Evolutionary conservation across 1,140 invertebrate genomes (phyloP).

Genomic region (Euwallacea fornicatus): DNA sequence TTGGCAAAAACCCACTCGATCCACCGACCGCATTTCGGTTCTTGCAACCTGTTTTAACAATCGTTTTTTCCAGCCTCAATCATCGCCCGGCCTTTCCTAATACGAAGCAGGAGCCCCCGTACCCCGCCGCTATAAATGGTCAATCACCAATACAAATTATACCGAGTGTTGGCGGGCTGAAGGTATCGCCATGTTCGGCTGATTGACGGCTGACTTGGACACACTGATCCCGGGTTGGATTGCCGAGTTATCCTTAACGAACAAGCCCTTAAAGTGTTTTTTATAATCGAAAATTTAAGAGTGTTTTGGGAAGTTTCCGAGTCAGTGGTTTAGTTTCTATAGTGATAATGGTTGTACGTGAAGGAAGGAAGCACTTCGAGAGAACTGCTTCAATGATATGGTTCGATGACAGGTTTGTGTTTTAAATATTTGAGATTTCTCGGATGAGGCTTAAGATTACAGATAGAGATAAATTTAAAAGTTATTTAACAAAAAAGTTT

Average conservation of each 20-base stretch:
- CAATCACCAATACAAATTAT: slow-evolving; percentile 16
- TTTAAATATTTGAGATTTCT: not conserved
- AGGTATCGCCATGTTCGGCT: slow-evolving; percentile 26
- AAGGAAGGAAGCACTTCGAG: slow-evolving; percentile 27
- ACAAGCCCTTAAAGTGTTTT: not conserved
- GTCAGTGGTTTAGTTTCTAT: slow-evolving; percentile 6
- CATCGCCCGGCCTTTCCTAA: slow-evolving; percentile 27
- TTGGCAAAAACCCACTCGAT: slow-evolving; percentile 16
- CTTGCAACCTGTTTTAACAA: slow-evolving; percentile 3
- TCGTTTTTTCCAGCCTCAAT: slow-evolving; percentile 20
- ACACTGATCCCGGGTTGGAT: too few relatives aligned
- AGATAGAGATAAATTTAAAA: too few relatives aligned
- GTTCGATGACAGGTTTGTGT: slow-evolving; percentile 36
- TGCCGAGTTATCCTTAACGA: not conserved
- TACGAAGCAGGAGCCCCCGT: slow-evolving; percentile 15
- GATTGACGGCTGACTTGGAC: slow-evolving; percentile 9
- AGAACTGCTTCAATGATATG: slow-evolving; percentile 34
- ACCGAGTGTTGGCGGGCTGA: slow-evolving; percentile 26
- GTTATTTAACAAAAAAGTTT: too few relatives aligned
- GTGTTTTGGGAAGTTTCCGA: not conserved
- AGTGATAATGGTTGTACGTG: slow-evolving; percentile 41
- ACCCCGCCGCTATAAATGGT: slow-evolving; percentile 24
- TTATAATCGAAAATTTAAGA: too few relatives aligned
- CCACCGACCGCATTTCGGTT: slow-evolving; percentile 1
- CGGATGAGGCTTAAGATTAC: not conserved